phyloP scores from a whole-genome alignment of 2,888 invertebrate genomes.

The Hedychridium roseum region DNA sequence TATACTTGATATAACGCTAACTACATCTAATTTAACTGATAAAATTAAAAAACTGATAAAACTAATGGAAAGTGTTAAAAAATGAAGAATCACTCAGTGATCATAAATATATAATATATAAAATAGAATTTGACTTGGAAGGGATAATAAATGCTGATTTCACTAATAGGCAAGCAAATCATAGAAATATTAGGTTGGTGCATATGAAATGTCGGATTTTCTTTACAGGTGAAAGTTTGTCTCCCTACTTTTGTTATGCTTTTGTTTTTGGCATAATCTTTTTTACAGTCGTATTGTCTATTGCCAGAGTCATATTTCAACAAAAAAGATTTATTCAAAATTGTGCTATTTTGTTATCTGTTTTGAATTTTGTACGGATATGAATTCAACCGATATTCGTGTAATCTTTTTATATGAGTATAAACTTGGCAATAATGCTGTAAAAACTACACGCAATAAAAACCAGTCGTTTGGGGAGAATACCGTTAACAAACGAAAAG shows the following conservation, averaged over 20 bases:
- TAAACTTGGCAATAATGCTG: constrained; percentile 14
- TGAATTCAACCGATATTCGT: constrained; percentile 13
- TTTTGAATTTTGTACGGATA: constrained; percentile 12
- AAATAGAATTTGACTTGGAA: too few relatives aligned
- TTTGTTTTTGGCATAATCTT: constrained; percentile 19
- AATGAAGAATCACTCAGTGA: too few relatives aligned
- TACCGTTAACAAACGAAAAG: too few relatives aligned
- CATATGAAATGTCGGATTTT: constrained; percentile 19
- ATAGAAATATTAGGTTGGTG: too few relatives aligned
- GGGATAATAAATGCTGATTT: too few relatives aligned
- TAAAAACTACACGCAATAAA: constrained; percentile 12
- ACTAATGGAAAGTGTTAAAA: too few relatives aligned
- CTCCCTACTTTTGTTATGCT: constrained; percentile 18
- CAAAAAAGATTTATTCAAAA: constrained; percentile 12
- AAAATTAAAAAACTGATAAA: too few relatives aligned
- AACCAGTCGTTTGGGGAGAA: constrained; percentile 6
- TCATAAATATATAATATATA: too few relatives aligned
- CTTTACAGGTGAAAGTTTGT: constrained; percentile 14
- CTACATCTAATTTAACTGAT: too few relatives aligned
- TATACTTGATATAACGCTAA: too few relatives aligned
- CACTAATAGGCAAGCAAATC: too few relatives aligned
- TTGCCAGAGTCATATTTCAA: constrained; percentile 6
- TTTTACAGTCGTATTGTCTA: constrained; percentile 5
- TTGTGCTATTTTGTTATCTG: constrained; percentile 12
- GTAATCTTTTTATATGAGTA: constrained; percentile 13